Percentiles rank a stretch among this genome's conserved stretches.
These are phyloP conservation scores for Ariopsis seemanni DNA, from an alignment of 2,113 vertebrate genomes.

Conservation along the genomic window DNA sequence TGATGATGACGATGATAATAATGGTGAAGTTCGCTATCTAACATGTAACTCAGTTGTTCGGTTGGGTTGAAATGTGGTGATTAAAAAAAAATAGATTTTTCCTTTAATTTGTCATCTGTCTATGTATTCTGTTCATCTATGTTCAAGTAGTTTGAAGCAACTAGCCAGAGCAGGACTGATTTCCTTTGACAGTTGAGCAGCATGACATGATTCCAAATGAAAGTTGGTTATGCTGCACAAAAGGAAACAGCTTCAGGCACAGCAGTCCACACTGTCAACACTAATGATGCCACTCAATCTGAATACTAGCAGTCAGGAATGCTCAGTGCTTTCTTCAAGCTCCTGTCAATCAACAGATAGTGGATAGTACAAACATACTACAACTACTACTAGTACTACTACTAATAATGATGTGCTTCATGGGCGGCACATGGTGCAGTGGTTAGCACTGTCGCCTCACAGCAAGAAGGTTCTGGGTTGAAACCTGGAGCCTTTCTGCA, in stretches of 20 bases:
- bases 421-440: no score
- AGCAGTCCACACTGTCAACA: conserved; percentile 26
- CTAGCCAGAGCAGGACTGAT: conserved; percentile 12
- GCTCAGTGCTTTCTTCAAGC: background rate
- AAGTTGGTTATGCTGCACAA: background rate
- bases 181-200: conserved; percentile 35
- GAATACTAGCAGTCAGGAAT: conserved; percentile 9
- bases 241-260: conserved; percentile 34
- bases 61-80: background rate
- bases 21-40: background rate
- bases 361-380: background rate
- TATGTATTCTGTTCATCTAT: background rate
- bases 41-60: background rate
- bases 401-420: background rate
- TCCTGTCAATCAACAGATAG: background rate
- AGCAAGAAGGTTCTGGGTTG: no score
- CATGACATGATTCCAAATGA: conserved; percentile 38
- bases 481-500: no score
- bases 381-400: background rate
- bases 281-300: conserved; percentile 46
- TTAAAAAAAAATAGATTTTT: background rate
- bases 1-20: background rate
- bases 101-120: background rate
- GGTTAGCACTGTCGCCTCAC: no score
- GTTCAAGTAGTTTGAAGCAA: background rate